These are phyloP conservation scores for Calidris pugnax DNA, from an alignment of 2,113 vertebrate species.

Conservation along the genomic window DNA sequence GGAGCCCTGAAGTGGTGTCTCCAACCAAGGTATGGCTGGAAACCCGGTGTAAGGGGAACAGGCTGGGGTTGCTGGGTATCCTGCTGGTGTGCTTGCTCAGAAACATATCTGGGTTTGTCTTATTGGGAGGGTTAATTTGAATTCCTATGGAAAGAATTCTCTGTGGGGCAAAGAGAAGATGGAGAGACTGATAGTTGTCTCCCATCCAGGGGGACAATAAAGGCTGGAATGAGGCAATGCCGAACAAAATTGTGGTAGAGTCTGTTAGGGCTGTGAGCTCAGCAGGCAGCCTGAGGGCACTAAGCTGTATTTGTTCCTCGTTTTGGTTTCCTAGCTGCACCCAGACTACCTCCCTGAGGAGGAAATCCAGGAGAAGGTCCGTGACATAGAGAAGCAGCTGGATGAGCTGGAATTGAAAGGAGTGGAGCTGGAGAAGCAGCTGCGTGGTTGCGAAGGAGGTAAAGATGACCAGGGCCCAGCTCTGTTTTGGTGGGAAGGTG, in stretches of 20 bases:
- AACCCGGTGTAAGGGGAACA: background rate
- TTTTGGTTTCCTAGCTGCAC: conserved; percentile 60
- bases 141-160: background rate
- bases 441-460: conserved; percentile 90
- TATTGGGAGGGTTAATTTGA: background rate
- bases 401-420: conserved; percentile 85
- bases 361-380: conserved; percentile 84
- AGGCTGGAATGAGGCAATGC: background rate
- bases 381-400: conserved; percentile 83
- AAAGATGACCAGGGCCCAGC: background rate
- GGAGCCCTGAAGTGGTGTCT: background rate
- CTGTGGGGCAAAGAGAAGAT: background rate
- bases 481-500: background rate
- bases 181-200: background rate
- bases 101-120: background rate
- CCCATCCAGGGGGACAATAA: background rate
- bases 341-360: conserved; percentile 77
- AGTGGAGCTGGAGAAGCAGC: conserved; percentile 87
- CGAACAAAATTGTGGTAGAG: background rate
- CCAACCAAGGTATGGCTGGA: conserved; percentile 60
- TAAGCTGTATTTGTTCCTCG: background rate
- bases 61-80: background rate
- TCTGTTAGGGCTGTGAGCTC: background rate
- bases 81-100: background rate
- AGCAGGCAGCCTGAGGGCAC: background rate